Percentiles rank a stretch among this genome's conserved stretches.
Evolutionary conservation across 2,797 vertebrate species (phyloP).

Genomic region (Falco novaeseelandiae): DNA sequence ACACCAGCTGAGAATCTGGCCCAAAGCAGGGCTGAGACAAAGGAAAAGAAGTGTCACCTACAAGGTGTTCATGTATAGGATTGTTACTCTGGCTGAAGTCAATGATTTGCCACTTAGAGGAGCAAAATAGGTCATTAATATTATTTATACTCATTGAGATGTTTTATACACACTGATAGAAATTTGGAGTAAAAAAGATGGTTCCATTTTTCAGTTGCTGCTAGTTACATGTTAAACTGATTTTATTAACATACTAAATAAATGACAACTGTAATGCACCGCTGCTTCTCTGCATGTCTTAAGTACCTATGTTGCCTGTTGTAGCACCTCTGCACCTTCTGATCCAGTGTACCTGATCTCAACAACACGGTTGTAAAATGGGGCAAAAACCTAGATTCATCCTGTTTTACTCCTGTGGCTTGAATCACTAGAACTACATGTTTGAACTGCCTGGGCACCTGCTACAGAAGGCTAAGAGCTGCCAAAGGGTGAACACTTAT

Average conservation of each 20-base stretch:
- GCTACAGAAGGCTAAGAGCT: background rate
- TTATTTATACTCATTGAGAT: background rate
- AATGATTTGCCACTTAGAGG: background rate
- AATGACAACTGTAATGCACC: background rate
- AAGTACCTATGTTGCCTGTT: background rate
- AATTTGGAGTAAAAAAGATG: background rate
- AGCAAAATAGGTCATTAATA: background rate
- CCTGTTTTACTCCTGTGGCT: background rate
- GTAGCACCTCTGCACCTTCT: background rate
- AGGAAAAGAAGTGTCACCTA: background rate
- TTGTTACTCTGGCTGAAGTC: background rate
- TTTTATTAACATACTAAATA: background rate
- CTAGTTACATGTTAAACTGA: background rate
- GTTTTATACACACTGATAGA: background rate
- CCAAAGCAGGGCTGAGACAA: background rate
- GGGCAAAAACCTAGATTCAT: background rate
- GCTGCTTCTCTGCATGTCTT: background rate
- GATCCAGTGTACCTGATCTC: background rate
- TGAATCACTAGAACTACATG: background rate
- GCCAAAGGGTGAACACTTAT: background rate
- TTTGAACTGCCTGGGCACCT: background rate
- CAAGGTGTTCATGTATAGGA: accelerated
- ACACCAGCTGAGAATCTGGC: background rate
- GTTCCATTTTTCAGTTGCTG: background rate
- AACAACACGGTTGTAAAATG: background rate